These are phyloP conservation scores for Dallia pectoralis DNA, from an alignment of 2,797 vertebrate genomes.

Conservation along the genomic window DNA sequence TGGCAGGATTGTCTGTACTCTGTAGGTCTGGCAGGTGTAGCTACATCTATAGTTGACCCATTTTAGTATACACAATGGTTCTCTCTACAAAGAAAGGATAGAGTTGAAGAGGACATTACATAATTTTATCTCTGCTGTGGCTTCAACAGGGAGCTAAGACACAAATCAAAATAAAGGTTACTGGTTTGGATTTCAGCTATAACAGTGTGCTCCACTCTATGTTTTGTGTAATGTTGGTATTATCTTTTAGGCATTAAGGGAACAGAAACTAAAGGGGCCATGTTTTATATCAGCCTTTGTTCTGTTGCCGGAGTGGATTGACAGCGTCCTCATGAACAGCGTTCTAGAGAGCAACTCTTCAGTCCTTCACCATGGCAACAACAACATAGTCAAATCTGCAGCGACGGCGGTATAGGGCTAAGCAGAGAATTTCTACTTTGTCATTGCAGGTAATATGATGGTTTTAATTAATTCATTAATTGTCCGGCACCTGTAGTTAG, in stretches of 20 bases:
- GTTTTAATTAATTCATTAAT: not conserved
- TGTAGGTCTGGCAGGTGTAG: not conserved
- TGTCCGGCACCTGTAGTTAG: not conserved
- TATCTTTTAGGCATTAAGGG: not conserved
- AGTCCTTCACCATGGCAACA: constrained; percentile 17
- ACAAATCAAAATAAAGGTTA: not conserved
- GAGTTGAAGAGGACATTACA: too few species aligned
- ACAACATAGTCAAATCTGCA: constrained; percentile 18
- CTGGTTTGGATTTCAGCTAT: not conserved
- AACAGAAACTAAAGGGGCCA: not conserved
- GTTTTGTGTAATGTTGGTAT: not conserved
- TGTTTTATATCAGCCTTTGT: constrained; percentile 25
- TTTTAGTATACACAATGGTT: constrained; percentile 7
- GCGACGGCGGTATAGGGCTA: not conserved
- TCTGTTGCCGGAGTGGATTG: constrained; percentile 26
- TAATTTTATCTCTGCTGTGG: not conserved
- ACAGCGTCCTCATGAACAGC: constrained; percentile 21
- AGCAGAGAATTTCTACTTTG: not conserved
- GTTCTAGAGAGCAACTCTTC: constrained; percentile 28
- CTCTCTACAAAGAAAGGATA: not conserved
- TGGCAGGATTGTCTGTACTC: not conserved
- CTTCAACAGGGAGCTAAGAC: not conserved
- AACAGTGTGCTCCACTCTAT: not conserved
- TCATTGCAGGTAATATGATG: not conserved
- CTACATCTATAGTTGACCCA: not conserved